Base-by-base conservation (phyloP, 2,888 invertebrate genomes). In the Glyphotaelius pellucidus region DNA sequence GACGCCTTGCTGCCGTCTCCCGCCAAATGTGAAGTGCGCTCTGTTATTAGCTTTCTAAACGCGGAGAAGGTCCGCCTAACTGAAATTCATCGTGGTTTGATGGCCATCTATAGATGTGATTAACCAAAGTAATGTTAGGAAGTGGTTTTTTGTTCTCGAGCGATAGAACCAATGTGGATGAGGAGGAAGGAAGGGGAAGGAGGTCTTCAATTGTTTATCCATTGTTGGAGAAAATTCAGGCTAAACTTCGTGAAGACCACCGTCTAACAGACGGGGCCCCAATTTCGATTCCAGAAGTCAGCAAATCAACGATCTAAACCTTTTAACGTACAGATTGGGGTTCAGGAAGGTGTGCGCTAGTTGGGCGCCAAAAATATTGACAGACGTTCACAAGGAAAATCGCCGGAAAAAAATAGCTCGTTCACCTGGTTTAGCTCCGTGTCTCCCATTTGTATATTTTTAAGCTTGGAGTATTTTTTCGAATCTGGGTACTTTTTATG, bases 71-170 rank as follows among this genome's bases (percentile, higher is more conserved):
- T 80, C 30, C 80, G 30, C 80, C 30, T 7, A 80, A 30, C 30
- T 80, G 30, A 80, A n/a, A 80, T 80, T 31, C 30, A 80, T 80
- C 30, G 11, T 80, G 0, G 80, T 80, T 30, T 80, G n/a, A 80
- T 14, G 80, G 80, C 80, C 80, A 80, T 80, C 30, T 80, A 80
- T 80, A 30, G 80, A 30, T 80, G 80, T 30, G 25, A 80, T 80
- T 11, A 80, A n/a, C 80, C 80, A 80, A 30, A 2, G 30, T n/a
- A 80, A 80, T 80, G 31, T 30, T 3, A 80, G 9, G 14, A n/a
- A 80, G 80, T 80, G 30, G 11, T n/a, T 9, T 30, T 80, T 30
- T 30, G 80, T 80, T 80, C 1, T 80, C 80, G 9, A 19, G 80
- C 5, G n/a, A n/a, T 80, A 80, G 80, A 80, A 80, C 80, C 4